Conservation (phyloP, 2,888 invertebrate genomes). For the Drosophila bunnanda region DNA sequence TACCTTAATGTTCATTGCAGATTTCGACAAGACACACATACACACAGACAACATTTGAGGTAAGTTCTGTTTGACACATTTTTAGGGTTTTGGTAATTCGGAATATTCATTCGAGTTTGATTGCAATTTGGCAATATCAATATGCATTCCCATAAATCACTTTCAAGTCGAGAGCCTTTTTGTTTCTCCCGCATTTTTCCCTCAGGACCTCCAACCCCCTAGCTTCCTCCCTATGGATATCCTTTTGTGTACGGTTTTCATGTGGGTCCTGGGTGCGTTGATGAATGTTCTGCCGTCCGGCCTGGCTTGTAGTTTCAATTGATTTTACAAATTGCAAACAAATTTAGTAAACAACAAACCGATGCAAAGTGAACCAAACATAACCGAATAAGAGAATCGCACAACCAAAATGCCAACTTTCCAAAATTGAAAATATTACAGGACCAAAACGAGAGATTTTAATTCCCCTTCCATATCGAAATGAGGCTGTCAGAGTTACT, state of each 20-base stretch:
- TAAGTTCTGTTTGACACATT: constrained; percentile 23
- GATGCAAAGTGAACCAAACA: constrained; percentile 28
- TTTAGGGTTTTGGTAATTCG: constrained; percentile 20
- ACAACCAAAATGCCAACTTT: neutral
- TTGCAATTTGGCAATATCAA: constrained; percentile 57
- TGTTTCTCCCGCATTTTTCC: constrained; percentile 56
- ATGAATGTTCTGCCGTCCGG: constrained; percentile 26
- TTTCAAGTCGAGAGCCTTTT: constrained; percentile 58
- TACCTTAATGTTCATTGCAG: constrained; percentile 30
- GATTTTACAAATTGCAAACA: constrained; percentile 71
- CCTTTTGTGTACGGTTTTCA: constrained; percentile 21
- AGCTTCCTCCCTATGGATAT: neutral
- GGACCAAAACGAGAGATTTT: neutral
- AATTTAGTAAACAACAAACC: constrained; percentile 51
- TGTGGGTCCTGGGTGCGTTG: constrained; percentile 21
- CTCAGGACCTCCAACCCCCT: neutral
- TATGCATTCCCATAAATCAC: constrained; percentile 66
- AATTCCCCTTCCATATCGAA: neutral
- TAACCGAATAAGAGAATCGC: neutral
- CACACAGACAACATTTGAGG: constrained; percentile 2
- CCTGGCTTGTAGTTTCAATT: constrained; percentile 57
- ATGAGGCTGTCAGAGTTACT: constrained; percentile 5
- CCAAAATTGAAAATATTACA: constrained; percentile 1
- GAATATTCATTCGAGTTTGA: constrained; percentile 29
- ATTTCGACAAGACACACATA: constrained; percentile 13